Evolutionary conservation across 2,797 vertebrate species (phyloP).

Genomic region (Danio aesculapii): DNA sequence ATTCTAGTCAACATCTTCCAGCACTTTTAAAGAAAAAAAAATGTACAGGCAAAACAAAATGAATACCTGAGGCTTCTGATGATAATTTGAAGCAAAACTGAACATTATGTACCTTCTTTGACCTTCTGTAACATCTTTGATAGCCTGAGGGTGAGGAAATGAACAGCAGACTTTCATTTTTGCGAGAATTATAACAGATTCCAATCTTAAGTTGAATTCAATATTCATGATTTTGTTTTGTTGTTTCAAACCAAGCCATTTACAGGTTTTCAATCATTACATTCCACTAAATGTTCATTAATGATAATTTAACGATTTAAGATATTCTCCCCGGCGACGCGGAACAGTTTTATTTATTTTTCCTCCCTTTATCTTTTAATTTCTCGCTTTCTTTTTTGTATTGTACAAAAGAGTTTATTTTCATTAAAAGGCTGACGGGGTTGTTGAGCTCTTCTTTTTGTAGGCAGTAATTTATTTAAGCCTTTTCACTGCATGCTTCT

Average conservation of each 20-base stretch:
- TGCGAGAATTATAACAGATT: not conserved
- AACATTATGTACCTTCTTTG: no score
- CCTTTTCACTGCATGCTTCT: constrained; percentile 43
- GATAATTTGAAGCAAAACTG: no score
- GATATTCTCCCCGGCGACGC: not conserved
- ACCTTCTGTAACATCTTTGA: no score
- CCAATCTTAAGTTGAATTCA: not conserved
- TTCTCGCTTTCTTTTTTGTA: constrained; percentile 49
- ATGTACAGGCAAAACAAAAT: no score
- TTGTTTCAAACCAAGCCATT: not conserved
- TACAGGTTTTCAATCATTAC: constrained; percentile 33
- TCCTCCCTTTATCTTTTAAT: not conserved
- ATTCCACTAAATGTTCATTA: constrained; percentile 58
- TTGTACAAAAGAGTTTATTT: constrained; percentile 65
- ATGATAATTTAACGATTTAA: constrained; percentile 14
- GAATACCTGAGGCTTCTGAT: no score
- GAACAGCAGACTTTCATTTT: not conserved
- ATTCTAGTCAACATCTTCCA: no score
- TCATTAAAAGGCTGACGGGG: constrained; percentile 47
- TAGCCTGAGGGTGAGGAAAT: no score
- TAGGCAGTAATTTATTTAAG: constrained; percentile 54
- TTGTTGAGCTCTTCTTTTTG: constrained; percentile 49
- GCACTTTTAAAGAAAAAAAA: no score
- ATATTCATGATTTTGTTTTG: constrained; percentile 6
- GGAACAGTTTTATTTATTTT: constrained; percentile 57